Percentiles rank a stretch among this genome's conserved stretches.
Conservation (phyloP, 1,140 invertebrate species). For the Conus betulinus region DNA sequence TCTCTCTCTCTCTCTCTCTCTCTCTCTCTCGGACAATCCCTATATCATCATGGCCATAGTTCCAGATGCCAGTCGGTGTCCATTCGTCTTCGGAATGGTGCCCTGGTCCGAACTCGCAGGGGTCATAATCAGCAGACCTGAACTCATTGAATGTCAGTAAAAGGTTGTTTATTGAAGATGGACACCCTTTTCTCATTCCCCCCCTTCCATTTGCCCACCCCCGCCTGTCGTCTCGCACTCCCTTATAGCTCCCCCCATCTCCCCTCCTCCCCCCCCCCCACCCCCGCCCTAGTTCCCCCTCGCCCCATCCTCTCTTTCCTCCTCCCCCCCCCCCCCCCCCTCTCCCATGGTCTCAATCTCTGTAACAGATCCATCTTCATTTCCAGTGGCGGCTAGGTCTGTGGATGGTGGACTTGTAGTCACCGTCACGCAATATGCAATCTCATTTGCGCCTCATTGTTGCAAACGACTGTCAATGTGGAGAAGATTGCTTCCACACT, state of each 20-base stretch:
- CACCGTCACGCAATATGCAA: background rate
- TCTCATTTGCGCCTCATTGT: background rate
- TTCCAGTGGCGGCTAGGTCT: background rate
- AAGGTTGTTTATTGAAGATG: background rate
- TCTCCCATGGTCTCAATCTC: background rate
- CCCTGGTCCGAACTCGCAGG: background rate
- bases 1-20: too few species aligned
- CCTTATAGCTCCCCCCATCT: background rate
- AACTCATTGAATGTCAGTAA: background rate
- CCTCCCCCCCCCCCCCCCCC: background rate
- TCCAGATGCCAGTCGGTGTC: background rate
- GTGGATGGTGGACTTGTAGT: background rate
- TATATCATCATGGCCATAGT: background rate
- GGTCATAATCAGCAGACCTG: background rate
- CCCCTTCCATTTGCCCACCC: background rate
- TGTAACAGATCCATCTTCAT: background rate
- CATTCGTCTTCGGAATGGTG: background rate
- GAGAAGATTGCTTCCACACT: too few species aligned
- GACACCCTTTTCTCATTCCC: background rate
- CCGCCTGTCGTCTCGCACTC: too few species aligned
- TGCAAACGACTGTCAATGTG: background rate
- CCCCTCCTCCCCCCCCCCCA: background rate
- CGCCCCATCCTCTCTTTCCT: background rate
- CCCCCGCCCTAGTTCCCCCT: background rate
- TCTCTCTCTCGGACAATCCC: too few species aligned